Conservation (phyloP, 2,888 invertebrate species). For the Drosophila differens region DNA sequence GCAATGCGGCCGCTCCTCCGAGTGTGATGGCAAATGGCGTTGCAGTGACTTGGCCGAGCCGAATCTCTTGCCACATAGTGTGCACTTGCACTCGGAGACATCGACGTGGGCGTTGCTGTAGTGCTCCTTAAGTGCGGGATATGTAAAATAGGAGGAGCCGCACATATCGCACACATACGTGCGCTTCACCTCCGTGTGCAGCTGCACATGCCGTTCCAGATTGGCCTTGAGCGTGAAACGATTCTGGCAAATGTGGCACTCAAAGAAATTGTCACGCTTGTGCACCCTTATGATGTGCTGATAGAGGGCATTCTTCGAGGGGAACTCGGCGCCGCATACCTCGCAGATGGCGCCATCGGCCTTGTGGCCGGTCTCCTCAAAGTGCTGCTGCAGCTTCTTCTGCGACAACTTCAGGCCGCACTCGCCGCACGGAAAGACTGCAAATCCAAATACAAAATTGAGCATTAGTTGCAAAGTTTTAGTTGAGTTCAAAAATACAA, state of each 20-base stretch:
- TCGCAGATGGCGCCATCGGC: constrained; percentile 85
- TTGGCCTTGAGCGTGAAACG: constrained; percentile 85
- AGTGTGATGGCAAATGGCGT: constrained; percentile 85
- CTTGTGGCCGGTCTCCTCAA: constrained; percentile 85
- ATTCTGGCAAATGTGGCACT: constrained; percentile 85
- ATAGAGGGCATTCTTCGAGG: constrained; percentile 84
- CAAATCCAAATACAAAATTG: background rate
- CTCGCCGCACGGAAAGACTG: constrained; percentile 84
- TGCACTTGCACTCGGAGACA: constrained; percentile 84
- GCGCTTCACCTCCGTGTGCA: constrained; percentile 85
- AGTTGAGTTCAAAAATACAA: background rate
- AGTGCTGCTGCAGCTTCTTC: constrained; percentile 84
- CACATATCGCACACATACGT: constrained; percentile 85
- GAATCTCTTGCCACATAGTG: constrained; percentile 84
- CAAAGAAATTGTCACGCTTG: constrained; percentile 85
- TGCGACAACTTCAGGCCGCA: constrained; percentile 84
- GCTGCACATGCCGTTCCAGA: constrained; percentile 84
- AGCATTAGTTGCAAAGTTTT: background rate
- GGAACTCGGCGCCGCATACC: constrained; percentile 84
- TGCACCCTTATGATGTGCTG: constrained; percentile 85
- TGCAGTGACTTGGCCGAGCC: constrained; percentile 84
- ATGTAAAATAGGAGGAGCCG: constrained; percentile 85
- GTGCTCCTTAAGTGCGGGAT: constrained; percentile 85
- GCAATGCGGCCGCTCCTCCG: constrained; percentile 85
- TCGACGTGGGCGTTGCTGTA: constrained; percentile 85